Base-by-base conservation (phyloP, 2,797 vertebrate genomes). In the Adelosebastes latens region DNA sequence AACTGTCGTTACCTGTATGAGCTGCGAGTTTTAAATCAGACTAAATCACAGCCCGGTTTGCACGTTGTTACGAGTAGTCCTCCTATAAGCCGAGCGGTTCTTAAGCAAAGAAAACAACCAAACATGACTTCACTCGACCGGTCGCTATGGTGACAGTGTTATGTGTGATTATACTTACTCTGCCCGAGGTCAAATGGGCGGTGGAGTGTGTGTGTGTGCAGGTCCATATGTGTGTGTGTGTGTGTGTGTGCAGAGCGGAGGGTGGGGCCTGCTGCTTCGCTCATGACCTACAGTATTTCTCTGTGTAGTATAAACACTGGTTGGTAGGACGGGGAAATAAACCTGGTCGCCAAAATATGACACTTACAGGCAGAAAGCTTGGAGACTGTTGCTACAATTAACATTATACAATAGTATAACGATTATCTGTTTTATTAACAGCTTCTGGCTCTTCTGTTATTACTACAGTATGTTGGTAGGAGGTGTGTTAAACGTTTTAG, bases 121-220 rank as follows among this genome's bases (percentile, higher is more conserved):
- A 71, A 65, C 64, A 80, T 61, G 65, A 85, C 75, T 81, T 79
- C 55, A 62, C 62, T 36, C 31, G 20, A 31, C 70, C 4, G 12
- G 87, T 94, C 49, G 53, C 90, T 69, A 93, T 91, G 86, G 92
- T 16, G 84, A 93, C 83, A 29, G 67, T 89, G 89, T 92, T 91
- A 68, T 88, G 87, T 85, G 85, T 89, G 86, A 81, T 83, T 82
- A 80, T 68, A 67, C 75, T 77, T 75, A 76, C 75, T 88, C 42
- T 32, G 84, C 82, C 70, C 56, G 39, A 78, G 87, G 92, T 83
- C 81, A 84, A 91, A 74, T 81, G 82, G 72, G 86, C 11, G 61
- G 80, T 3, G 18, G 49, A 24, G 73, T 46, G 73, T 68, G 39
- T 60, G 13, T 16, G n/a, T 71, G 32, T 64, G 22, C 75, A 24